A percentile compares a stretch with the other conserved stretches of the same genome.
These are phyloP conservation scores for Julus scandinavius DNA, from an alignment of 2,888 invertebrate genomes.

Conservation along the genomic window DNA sequence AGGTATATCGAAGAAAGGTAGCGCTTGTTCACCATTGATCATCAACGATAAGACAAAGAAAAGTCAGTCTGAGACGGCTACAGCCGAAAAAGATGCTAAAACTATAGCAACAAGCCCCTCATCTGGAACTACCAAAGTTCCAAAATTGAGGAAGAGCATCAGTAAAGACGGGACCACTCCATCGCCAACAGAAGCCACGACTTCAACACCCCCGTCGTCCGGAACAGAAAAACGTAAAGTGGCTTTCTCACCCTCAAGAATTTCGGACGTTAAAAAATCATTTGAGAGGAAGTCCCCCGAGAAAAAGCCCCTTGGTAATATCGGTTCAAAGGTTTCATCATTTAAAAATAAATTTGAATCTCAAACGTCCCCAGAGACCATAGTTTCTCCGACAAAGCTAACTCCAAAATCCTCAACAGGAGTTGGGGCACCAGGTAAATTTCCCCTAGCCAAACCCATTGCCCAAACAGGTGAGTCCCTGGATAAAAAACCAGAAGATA, in stretches of 20 bases:
- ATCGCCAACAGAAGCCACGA: constrained; percentile 60
- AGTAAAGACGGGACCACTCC: constrained; percentile 58
- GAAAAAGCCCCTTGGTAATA: constrained; percentile 54
- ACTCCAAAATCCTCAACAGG: background rate
- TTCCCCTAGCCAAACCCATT: background rate
- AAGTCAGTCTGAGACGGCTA: constrained; percentile 58
- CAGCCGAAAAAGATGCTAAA: constrained; percentile 60
- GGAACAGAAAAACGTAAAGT: constrained; percentile 70
- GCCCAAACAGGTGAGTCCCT: background rate
- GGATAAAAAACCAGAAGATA: background rate
- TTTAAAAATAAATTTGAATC: constrained; percentile 56
- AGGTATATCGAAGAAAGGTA: background rate
- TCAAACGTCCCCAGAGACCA: constrained; percentile 49
- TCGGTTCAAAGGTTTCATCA: constrained; percentile 55
- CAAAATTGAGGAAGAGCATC: constrained; percentile 56
- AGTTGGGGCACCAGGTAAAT: constrained; percentile 21
- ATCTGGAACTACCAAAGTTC: constrained; percentile 49
- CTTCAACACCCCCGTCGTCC: constrained; percentile 55
- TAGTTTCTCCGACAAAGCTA: background rate
- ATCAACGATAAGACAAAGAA: background rate
- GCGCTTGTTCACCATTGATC: background rate
- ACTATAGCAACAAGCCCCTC: constrained; percentile 55
- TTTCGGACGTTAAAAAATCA: constrained; percentile 86
- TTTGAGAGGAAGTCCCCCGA: constrained; percentile 71
- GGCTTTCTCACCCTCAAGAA: constrained; percentile 68